Evolutionary conservation across 2,797 vertebrate species (phyloP), one percentile per base, ranked within the genome.

Genomic region (Salarias fasciatus): DNA sequence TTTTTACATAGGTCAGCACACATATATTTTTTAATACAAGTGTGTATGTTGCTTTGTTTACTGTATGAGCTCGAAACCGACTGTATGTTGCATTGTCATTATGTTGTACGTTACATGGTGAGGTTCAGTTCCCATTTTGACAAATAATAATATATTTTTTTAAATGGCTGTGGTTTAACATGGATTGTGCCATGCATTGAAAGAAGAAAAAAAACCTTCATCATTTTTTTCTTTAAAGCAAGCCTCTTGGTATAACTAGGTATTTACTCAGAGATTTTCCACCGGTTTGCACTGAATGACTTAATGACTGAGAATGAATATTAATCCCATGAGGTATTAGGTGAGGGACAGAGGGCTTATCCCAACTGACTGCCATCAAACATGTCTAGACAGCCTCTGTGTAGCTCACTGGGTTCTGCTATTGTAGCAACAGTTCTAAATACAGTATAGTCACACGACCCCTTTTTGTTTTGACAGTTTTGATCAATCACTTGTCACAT

Each of bases 241-340:
- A 24, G 18, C 18, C 68, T 55, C 37, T 7, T 2, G 55, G 58
- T 55, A 49, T 61, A 29, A 40, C n/a, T 24, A 35, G 50, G 9
- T 57, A 10, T 75, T 52, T 18, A 68, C 65, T 77, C 58, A 66
- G 43, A 77, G 56, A 67, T 69, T 85, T 86, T 85, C 75, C 77
- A 74, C 49, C 53, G 50, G 42, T 53, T 54, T 56, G 44, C 30
- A 55, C 43, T 15, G 13, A 53, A 58, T 67, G 51, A 75, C 52
- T 71, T 62, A 66, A 72, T 85, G 49, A 67, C 68, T 51, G 53
- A 56, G 54, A 76, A 69, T 77, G 31, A 60, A 70, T 67, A 14
- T 3, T 82, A 74, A 86, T 87, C 74, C 55, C 33, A 63, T 72
- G 55, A 53, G 68, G 79, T 63, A 84, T 79, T 80, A 75, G 11